Evolutionary conservation across 2,888 invertebrate genomes (phyloP).

Genomic region (Drosophila demipolita): DNA sequence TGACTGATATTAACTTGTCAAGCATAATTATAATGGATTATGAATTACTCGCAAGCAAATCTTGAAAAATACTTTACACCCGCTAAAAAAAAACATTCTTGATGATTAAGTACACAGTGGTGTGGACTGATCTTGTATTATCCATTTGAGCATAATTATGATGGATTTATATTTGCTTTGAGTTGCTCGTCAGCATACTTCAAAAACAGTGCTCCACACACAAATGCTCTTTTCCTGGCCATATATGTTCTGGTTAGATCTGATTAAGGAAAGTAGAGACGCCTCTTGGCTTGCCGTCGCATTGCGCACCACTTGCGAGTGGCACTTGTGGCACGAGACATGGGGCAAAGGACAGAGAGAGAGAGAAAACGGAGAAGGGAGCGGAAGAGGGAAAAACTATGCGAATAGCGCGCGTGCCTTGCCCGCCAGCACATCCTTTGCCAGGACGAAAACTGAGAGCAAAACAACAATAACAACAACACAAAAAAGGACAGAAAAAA

Average conservation of each 20-base stretch:
- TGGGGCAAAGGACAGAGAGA: slow-evolving; percentile 8
- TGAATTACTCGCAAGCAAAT: not conserved
- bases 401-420: slow-evolving; percentile 50
- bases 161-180: not conserved
- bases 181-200: not conserved
- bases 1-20: not conserved
- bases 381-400: slow-evolving; percentile 49
- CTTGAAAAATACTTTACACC: not conserved
- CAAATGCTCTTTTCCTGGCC: slow-evolving; percentile 14
- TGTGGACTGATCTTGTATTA: not conserved
- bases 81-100: not conserved
- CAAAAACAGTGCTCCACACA: not conserved
- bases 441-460: slow-evolving; percentile 43
- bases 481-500: slow-evolving; percentile 8
- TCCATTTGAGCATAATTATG: not conserved
- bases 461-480: slow-evolving; percentile 15
- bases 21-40: not conserved
- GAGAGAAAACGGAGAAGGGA: not conserved
- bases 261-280: slow-evolving; percentile 45
- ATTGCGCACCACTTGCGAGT: slow-evolving; percentile 43
- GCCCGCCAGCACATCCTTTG: slow-evolving; percentile 56
- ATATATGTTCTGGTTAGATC: slow-evolving; percentile 36
- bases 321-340: slow-evolving; percentile 63
- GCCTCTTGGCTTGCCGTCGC: slow-evolving; percentile 58
- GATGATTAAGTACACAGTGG: not conserved